These are phyloP conservation scores for Holcopasites calliopsidis DNA, from an alignment of 1,140 invertebrate genomes.

Conservation along the genomic window DNA sequence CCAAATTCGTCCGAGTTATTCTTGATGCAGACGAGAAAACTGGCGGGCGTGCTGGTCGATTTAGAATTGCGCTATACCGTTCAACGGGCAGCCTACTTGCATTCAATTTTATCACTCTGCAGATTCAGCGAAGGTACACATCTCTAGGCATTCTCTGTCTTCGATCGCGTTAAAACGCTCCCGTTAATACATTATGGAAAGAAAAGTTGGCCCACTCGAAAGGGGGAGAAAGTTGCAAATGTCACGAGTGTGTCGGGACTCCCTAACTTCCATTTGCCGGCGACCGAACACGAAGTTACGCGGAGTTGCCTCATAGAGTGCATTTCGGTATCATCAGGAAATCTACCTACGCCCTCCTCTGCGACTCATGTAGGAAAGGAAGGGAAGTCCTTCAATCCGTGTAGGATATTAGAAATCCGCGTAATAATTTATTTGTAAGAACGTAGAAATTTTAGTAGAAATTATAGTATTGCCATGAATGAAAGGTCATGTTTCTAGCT, in stretches of 20 bases:
- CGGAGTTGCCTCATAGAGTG: conserved; percentile 23
- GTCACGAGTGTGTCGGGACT: conserved; percentile 21
- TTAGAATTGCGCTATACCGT: conserved; percentile 2
- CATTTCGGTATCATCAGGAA: conserved; percentile 41
- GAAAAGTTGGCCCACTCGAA: conserved; percentile 41
- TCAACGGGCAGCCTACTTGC: not conserved
- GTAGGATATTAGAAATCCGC: not conserved
- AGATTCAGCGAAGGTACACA: conserved; percentile 33
- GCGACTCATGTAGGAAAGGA: not conserved
- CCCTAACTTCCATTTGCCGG: conserved; percentile 40
- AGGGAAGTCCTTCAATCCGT: not conserved
- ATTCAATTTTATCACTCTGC: not conserved
- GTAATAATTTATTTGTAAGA: no score
- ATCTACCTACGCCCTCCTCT: conserved; percentile 16
- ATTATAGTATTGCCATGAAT: not conserved
- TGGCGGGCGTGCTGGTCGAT: not conserved
- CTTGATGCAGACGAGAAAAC: not conserved
- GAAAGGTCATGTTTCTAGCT: not conserved
- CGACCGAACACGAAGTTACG: conserved; percentile 32
- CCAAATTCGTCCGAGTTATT: not conserved
- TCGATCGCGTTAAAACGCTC: conserved; percentile 44
- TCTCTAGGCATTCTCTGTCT: conserved; percentile 9
- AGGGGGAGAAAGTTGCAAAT: conserved; percentile 36
- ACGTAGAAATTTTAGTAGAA: no score
- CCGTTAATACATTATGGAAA: conserved; percentile 51